Evolutionary conservation across 2,888 invertebrate genomes (phyloP), one percentile per base, ranked within the genome.

Genomic region (Bugula neritina): DNA sequence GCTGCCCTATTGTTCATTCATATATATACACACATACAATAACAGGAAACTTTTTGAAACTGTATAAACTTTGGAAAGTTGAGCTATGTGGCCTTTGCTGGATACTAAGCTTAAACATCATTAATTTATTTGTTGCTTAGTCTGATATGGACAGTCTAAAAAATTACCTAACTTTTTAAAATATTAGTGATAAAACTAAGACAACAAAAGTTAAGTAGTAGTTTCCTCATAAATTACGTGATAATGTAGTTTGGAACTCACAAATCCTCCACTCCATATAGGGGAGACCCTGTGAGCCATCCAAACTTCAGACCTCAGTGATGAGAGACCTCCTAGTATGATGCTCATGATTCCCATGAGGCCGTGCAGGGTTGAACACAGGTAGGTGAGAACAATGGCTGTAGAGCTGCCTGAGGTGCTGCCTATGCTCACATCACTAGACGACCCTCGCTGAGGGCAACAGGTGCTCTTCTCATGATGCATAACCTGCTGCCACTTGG

Each of bases 241-340:
- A n/a, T n/a, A n/a, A n/a, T n/a, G n/a, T 43, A 17, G 43, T 43
- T 10, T 13, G n/a, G 13, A 10, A 83, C 84, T 82, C 78, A 84
- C 84, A 75, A 83, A 83, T 58, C 79, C 82, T 2, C 84, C 84
- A 73, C 83, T 84, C 84, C 84, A 84, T 72, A 84, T 84, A 1
- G 84, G 84, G 0, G 83, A 84, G 1, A 84, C 83, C 69, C 80
- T 80, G 76, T 84, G 84, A 0, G 84, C 84, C 63, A 83, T 76
- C 84, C 84, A 84, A 3, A 84, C 82, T 72, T 83, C 83, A 0
- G 83, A 82, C 10, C 23, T 35, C 63, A 27, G 13, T 2, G 63
- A 63, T 27, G 63, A 25, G 3, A 63, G 2, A 63, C 27, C 31
- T 31, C 63, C 63, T 5, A 63, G n/a, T 17, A 63, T 27, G 17